Conservation (phyloP, 2,113 vertebrate genomes). For the Bucco capensis region DNA sequence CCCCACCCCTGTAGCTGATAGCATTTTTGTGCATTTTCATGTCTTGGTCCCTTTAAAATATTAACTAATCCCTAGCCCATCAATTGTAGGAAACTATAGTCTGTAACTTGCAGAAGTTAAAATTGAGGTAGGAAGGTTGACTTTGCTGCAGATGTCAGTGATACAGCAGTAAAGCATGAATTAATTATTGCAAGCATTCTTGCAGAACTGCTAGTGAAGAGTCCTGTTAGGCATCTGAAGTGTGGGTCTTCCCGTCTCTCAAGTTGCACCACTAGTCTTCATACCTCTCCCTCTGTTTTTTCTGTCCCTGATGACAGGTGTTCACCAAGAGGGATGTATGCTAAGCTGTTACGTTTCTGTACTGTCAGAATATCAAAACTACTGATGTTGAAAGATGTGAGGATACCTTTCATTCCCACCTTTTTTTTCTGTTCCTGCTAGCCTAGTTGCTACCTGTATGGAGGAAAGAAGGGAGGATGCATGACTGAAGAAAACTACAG, state of each 20-base stretch:
- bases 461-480: not conserved
- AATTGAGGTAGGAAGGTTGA: not conserved
- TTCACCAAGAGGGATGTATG: not conserved
- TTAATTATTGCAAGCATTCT: not conserved
- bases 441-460: not conserved
- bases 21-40: not conserved
- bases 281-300: not conserved
- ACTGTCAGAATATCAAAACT: not conserved
- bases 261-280: not conserved
- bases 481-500: not conserved
- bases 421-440: not conserved
- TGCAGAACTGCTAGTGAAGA: not conserved
- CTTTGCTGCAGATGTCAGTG: not conserved
- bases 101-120: not conserved
- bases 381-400: not conserved
- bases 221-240: not conserved
- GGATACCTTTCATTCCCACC: not conserved
- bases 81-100: not conserved
- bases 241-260: not conserved
- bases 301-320: not conserved
- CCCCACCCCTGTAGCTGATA: accelerated
- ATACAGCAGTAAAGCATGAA: not conserved
- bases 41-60: not conserved
- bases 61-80: not conserved
- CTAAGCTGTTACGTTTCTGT: not conserved